Percentiles rank a stretch among this genome's conserved stretches.
Conservation (phyloP, 2,888 invertebrate species). For the Hypercompe scribonia region DNA sequence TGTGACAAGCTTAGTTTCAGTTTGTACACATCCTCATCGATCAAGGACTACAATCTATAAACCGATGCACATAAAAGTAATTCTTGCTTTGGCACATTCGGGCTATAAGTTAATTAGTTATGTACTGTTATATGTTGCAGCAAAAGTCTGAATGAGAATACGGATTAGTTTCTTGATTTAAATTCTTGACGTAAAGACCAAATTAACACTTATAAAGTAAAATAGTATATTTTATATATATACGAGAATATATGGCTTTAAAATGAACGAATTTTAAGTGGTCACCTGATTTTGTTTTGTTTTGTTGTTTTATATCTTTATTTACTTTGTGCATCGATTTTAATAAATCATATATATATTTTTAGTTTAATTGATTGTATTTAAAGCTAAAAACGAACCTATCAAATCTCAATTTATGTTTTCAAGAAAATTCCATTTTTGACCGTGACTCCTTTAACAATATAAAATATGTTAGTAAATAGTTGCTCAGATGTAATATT, state of each 20-base stretch:
- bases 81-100: conserved; percentile 32
- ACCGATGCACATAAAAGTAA: conserved; percentile 38
- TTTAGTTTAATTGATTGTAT: too few species aligned
- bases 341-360: too few species aligned
- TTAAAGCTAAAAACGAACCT: too few species aligned
- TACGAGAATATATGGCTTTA: too few species aligned
- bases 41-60: conserved; percentile 10
- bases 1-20: conserved; percentile 10
- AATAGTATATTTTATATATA: too few species aligned
- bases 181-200: not conserved
- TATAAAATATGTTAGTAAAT: too few species aligned
- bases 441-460: too few species aligned
- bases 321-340: not conserved
- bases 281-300: too few species aligned
- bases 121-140: conserved; percentile 37
- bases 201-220: not conserved
- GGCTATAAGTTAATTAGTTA: conserved; percentile 49
- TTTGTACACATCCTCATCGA: not conserved
- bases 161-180: not conserved
- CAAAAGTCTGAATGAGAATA: conserved; percentile 20
- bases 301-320: too few species aligned
- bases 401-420: too few species aligned
- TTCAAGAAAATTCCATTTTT: too few species aligned
- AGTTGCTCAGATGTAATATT: too few species aligned
- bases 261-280: not conserved